phyloP scores from a whole-genome alignment of 2,888 invertebrate species.

The Eristalis intricaria region DNA sequence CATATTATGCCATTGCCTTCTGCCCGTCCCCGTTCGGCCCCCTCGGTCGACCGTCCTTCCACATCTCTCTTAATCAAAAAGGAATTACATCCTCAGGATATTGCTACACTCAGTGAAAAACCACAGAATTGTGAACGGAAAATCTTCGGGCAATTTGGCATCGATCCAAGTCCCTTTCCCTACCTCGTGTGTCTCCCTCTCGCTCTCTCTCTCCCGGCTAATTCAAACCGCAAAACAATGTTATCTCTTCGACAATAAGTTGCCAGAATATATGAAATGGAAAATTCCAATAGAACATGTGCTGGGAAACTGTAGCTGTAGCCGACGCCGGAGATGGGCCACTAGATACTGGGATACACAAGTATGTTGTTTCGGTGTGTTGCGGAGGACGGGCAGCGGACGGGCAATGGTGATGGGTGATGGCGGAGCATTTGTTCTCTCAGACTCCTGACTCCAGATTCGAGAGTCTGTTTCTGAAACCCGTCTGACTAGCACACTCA shows the following conservation, averaged over 20 bases:
- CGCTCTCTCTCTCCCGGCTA: conserved; percentile 50
- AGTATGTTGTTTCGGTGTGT: not conserved
- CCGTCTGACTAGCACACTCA: conserved; percentile 24
- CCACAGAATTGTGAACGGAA: conserved; percentile 72
- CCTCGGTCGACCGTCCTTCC: conserved; percentile 36
- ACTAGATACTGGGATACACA: conserved; percentile 1
- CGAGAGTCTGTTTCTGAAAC: conserved; percentile 53
- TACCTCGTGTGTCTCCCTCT: not conserved
- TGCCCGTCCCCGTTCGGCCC: not conserved
- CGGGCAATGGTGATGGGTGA: not conserved
- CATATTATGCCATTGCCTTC: conserved; percentile 67
- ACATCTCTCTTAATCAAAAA: conserved; percentile 72
- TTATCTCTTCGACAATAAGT: conserved; percentile 72
- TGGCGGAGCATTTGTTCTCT: not conserved
- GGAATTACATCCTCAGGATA: conserved; percentile 73
- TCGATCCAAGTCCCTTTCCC: conserved; percentile 58
- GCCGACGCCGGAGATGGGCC: not conserved
- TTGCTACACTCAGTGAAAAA: conserved; percentile 72
- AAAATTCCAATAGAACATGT: conserved; percentile 69
- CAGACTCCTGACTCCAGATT: conserved; percentile 21
- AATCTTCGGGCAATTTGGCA: conserved; percentile 73
- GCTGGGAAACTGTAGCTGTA: not conserved
- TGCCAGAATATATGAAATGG: conserved; percentile 72
- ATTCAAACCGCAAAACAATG: conserved; percentile 72
- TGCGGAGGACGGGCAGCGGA: not conserved